Evolutionary conservation across 2,888 invertebrate species (phyloP), one percentile per base, ranked within the genome.

Genomic region (Ptychoptera contaminata): DNA sequence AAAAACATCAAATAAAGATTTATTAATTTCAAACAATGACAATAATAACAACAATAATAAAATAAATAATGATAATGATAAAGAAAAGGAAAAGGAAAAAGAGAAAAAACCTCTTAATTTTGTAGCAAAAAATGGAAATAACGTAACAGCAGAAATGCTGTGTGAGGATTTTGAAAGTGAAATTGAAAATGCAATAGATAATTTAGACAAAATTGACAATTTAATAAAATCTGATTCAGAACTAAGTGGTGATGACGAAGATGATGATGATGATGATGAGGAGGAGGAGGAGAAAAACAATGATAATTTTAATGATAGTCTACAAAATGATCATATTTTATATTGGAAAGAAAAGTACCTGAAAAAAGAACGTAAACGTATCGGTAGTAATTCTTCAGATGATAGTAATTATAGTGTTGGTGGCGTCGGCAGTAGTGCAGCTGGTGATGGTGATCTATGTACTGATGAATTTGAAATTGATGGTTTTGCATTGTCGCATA

Each of bases 151-250:
- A 32, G 43, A 44, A 44, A 36, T 39, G 14, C 12, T 38, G n/a
- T 23, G 32, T 34, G 58, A 55, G n/a, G 59, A 56, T 40, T 66
- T 63, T 43, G 67, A 66, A 48, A 55, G 56, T 42, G 54, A 54
- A 15, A 63, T 65, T 41, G 64, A 63, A 34, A 58, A 57, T 10
- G 63, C 64, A n/a, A 63, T 65, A 62, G 60, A 56, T 35, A 58
- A 61, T 47, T 46, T 66, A 48, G 65, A 66, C 44, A 40, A 47
- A 36, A 44, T 41, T 15, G 45, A 43, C 36, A 46, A 48, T 41
- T 30, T 47, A 29, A 44, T 44, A 37, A 42, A 36, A 23, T 34
- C 36, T 3, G 48, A 48, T 29, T 44, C 44, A 16, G 46, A 46
- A 23, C n/a, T 41, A 40, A 30, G 29, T 30, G 29, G 16, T 7